Evolutionary conservation across 2,888 invertebrate genomes (phyloP).

Genomic region (Agrilus biguttatus): DNA sequence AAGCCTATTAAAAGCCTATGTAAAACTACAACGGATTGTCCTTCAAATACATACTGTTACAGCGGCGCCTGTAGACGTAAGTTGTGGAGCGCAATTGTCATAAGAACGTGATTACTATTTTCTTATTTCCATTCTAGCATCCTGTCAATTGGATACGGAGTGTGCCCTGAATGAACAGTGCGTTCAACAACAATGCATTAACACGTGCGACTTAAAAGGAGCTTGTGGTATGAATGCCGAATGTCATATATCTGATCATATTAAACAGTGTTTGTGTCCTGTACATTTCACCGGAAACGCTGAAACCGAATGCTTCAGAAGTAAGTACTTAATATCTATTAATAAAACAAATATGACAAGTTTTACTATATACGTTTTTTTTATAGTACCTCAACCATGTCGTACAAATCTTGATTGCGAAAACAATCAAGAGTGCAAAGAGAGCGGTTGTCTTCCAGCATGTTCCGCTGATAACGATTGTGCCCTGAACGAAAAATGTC

Average conservation of each 20-base stretch:
- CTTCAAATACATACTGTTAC: conserved; percentile 66
- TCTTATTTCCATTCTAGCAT: conserved; percentile 35
- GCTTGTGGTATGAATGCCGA: conserved; percentile 75
- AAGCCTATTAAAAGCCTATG: conserved; percentile 64
- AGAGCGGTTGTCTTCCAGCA: conserved; percentile 67
- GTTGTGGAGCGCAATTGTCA: conserved; percentile 20
- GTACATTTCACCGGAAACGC: conserved; percentile 75
- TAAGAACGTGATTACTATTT: conserved; percentile 1
- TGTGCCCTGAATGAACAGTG: conserved; percentile 70
- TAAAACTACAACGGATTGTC: conserved; percentile 56
- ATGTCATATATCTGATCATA: conserved; percentile 56
- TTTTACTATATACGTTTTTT: conserved; percentile 5
- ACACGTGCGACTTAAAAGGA: conserved; percentile 61
- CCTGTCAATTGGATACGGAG: conserved; percentile 66
- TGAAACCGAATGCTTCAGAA: conserved; percentile 69
- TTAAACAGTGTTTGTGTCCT: conserved; percentile 71
- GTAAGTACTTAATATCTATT: conserved; percentile 37
- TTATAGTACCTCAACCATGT: conserved; percentile 64
- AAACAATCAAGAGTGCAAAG: conserved; percentile 57
- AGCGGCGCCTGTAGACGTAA: conserved; percentile 69
- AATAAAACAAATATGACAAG: background rate
- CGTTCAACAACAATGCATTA: conserved; percentile 63
- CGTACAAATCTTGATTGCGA: conserved; percentile 54
- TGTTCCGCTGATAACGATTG: conserved; percentile 69
- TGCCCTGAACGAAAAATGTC: conserved; percentile 80